phyloP scores from a whole-genome alignment of 2,113 vertebrate species.

The Psilopsiagon aymara region DNA sequence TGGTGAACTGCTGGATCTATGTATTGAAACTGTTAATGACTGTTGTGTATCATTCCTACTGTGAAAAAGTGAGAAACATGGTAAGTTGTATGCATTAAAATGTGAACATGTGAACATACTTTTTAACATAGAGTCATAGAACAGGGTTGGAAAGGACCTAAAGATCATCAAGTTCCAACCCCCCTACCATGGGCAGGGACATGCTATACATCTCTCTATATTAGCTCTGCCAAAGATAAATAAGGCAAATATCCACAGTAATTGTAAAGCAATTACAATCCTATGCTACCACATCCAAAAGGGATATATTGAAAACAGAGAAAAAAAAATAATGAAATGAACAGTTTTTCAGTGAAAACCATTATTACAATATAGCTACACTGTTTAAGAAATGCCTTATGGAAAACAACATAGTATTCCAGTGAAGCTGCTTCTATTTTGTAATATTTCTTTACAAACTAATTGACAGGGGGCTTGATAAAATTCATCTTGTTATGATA shows the following conservation, averaged over 20 bases:
- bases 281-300: neutral
- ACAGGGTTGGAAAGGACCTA: neutral
- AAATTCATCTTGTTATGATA: neutral
- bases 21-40: neutral
- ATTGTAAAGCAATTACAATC: neutral
- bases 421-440: neutral
- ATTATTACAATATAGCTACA: neutral
- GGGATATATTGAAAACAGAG: neutral
- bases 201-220: neutral
- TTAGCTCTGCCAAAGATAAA: neutral
- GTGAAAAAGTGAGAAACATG: neutral
- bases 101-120: fast-evolving
- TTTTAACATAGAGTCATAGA: neutral
- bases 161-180: neutral
- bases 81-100: neutral
- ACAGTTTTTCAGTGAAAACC: neutral
- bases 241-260: neutral
- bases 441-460: neutral
- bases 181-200: neutral
- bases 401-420: neutral
- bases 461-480: neutral
- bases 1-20: neutral
- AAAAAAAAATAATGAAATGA: neutral
- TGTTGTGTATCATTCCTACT: neutral
- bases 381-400: neutral